Base-by-base conservation (phyloP, 2,888 invertebrate species). In the Ommatoiulus sabulosus region DNA sequence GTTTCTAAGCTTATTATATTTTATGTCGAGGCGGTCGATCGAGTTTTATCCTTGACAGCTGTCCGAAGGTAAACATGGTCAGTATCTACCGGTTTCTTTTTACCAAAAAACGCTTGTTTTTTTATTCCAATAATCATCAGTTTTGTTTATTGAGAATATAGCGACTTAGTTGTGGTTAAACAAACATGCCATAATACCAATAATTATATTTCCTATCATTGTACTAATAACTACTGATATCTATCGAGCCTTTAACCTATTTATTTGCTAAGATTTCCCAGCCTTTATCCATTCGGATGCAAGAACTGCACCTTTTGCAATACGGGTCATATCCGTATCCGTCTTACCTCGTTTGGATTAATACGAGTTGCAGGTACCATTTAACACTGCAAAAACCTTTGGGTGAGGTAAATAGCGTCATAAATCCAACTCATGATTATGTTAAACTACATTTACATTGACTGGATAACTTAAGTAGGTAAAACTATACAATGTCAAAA, bases 241-340 rank as follows among this genome's bases (percentile, higher is more conserved):
- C 17, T 52, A 52, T 52, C 63, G 20, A 63, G 7, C n/a, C 20
- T 63, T 7, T 20, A 63, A 57, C 57, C 57, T 57, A 20, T 63
- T n/a, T 63, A 20, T 63, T 63, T 24, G 48, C 24, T 8, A 24
- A 24, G 24, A 0, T 10, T 24, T 24, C 72, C 24, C 72, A 10
- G 24, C 8, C 7, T 57, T 72, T 72, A 72, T 72, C 24, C 72
- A 24, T 20, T 72, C 72, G 72, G 72, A 72, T 24, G 7, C 10
- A 10, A 72, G n/a, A 1, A 72, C 24, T 72, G 24, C 72, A 72
- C 72, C 72, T 72, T 72, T 72, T 72, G 5, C 10, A 72, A 72
- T 72, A 24, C 24, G 8, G 72, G 72, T 72, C 72, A 72, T 72
- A 72, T 24, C 72, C 72, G 72, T 72, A 72, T 72, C 72, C 72